Evolutionary conservation across 1,140 invertebrate genomes (phyloP).

Genomic region (Trinorchestia longiramus): DNA sequence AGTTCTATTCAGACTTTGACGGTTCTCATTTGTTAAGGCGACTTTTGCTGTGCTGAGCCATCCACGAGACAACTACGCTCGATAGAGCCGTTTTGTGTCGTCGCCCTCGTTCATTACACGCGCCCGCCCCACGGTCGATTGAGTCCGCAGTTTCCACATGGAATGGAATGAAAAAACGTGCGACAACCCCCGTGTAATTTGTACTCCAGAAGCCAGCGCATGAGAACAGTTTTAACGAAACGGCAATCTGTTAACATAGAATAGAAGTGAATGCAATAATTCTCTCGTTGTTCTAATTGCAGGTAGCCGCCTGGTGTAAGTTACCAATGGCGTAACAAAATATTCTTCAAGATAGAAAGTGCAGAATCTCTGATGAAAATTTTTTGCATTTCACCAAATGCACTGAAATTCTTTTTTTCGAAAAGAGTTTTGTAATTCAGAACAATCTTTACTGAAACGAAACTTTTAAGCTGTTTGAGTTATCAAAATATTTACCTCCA

Average conservation of each 20-base stretch:
- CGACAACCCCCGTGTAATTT: not conserved
- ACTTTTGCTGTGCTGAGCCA: not conserved
- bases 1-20: constrained; percentile 1
- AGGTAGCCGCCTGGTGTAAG: too few relatives aligned
- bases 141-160: not conserved
- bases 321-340: not conserved
- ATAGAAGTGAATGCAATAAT: not conserved
- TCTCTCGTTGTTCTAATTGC: not conserved
- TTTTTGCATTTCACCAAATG: too few relatives aligned
- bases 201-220: not conserved
- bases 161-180: not conserved
- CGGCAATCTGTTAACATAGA: not conserved
- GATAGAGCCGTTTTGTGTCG: constrained; percentile 2
- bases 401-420: not conserved
- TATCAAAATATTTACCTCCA: too few relatives aligned
- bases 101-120: not conserved
- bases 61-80: not conserved
- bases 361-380: not conserved
- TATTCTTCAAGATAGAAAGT: not conserved
- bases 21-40: not conserved
- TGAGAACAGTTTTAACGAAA: not conserved
- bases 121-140: not conserved
- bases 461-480: too few relatives aligned
- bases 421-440: not conserved
- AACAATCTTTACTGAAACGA: too few relatives aligned